These are phyloP conservation scores for Alfaro cultratus DNA, from an alignment of 2,797 vertebrate species.

Conservation along the genomic window DNA sequence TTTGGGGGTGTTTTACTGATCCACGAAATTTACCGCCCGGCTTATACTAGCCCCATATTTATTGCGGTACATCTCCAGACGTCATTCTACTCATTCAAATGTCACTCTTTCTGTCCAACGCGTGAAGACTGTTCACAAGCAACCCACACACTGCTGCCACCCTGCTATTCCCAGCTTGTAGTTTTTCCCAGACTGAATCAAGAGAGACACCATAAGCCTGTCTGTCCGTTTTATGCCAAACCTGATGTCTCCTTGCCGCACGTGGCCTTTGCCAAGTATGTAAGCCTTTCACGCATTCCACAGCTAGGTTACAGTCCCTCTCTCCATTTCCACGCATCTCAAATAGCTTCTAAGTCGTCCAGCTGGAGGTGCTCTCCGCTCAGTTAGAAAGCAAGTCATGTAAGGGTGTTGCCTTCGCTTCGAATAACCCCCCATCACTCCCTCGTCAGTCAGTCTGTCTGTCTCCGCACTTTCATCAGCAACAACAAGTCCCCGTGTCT, in stretches of 20 bases:
- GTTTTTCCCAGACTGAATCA: slow-evolving; percentile 71
- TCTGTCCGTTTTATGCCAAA: slow-evolving; percentile 68
- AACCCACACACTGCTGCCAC: slow-evolving; percentile 74
- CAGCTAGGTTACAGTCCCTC: slow-evolving; percentile 13
- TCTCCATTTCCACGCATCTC: slow-evolving; percentile 2
- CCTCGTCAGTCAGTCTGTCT: slow-evolving; percentile 64
- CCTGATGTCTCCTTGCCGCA: slow-evolving; percentile 65
- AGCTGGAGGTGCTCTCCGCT: slow-evolving; percentile 37
- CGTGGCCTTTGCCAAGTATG: slow-evolving; percentile 30
- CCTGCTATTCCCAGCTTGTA: slow-evolving; percentile 74
- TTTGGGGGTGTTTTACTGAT: background rate
- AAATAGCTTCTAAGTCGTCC: slow-evolving; percentile 54
- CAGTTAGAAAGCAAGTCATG: slow-evolving; percentile 44
- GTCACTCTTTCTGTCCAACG: slow-evolving; percentile 19
- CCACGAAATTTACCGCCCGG: background rate
- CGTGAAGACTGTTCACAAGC: slow-evolving; percentile 69
- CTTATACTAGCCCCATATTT: background rate
- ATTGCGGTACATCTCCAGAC: slow-evolving; percentile 6
- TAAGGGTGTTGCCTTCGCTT: slow-evolving; percentile 47
- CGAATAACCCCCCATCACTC: slow-evolving; percentile 65
- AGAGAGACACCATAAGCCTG: slow-evolving; percentile 68
- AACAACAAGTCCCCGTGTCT: slow-evolving; percentile 61
- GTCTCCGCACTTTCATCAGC: slow-evolving; percentile 69
- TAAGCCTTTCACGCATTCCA: slow-evolving; percentile 15
- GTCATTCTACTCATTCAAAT: slow-evolving; percentile 24